Evolutionary conservation across 1,140 invertebrate genomes (phyloP).

Genomic region (Drosophila truncata): DNA sequence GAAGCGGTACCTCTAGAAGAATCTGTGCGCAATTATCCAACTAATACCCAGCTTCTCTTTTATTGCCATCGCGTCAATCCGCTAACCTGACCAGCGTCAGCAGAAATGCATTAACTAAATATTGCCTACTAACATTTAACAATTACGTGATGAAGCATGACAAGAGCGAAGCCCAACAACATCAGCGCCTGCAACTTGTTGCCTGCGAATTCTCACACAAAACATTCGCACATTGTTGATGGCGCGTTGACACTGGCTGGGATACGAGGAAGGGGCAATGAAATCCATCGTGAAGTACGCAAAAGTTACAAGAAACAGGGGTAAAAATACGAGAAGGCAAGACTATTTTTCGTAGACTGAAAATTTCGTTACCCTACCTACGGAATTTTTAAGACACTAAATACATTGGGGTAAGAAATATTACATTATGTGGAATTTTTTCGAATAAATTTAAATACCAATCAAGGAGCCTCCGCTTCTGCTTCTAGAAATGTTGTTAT

Average conservation of each 20-base stretch:
- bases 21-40: conserved; percentile 13
- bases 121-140: conserved; percentile 46
- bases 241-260: conserved; percentile 55
- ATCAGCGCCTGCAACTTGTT: conserved; percentile 36
- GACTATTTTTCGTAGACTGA: too few relatives aligned
- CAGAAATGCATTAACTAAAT: conserved; percentile 39
- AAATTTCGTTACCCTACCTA: too few relatives aligned
- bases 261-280: not conserved
- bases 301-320: conserved; percentile 37
- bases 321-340: not conserved
- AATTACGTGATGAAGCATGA: conserved; percentile 60
- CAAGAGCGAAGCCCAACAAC: conserved; percentile 29
- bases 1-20: conserved; percentile 1
- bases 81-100: conserved; percentile 16
- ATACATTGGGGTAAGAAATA: too few relatives aligned
- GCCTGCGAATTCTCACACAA: conserved; percentile 68
- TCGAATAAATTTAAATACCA: too few relatives aligned
- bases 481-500: too few relatives aligned
- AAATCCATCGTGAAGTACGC: conserved; percentile 43
- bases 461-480: too few relatives aligned
- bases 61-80: conserved; percentile 9
- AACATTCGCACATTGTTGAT: conserved; percentile 69
- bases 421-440: too few relatives aligned
- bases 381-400: too few relatives aligned
- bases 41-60: conserved; percentile 4